A percentile compares a stretch with the other conserved stretches of the same genome.
Conservation (phyloP, 2,797 vertebrate genomes). For the Cryptoprocta ferox region DNA sequence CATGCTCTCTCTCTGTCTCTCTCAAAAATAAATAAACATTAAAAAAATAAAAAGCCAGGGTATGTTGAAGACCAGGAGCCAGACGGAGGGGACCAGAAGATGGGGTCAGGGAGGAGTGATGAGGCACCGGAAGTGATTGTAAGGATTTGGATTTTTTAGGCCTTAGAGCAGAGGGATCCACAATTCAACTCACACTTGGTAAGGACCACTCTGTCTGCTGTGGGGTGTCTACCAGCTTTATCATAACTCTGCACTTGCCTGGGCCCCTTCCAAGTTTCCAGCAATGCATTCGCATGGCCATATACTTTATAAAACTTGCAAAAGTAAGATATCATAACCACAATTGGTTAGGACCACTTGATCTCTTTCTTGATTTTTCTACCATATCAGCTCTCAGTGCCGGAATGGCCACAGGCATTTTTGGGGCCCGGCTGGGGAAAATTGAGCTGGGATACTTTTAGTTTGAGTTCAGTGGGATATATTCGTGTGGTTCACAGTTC, state of each 20-base stretch:
- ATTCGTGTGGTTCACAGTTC: neutral
- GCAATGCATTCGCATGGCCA: neutral
- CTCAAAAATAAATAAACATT: too few relatives aligned
- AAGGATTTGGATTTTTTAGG: neutral
- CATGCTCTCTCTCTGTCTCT: too few relatives aligned
- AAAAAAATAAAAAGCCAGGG: neutral
- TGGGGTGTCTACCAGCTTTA: neutral
- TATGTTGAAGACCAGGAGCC: neutral
- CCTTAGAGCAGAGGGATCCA: neutral
- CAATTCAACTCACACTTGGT: neutral
- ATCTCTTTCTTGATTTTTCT: constrained; percentile 20
- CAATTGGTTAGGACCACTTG: neutral
- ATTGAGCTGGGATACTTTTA: neutral
- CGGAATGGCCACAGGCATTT: neutral
- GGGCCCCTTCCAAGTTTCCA: neutral
- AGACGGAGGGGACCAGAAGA: neutral
- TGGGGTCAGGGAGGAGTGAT: neutral
- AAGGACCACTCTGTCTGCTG: neutral
- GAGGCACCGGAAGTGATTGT: neutral
- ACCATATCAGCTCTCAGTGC: neutral
- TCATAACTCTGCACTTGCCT: neutral
- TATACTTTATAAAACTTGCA: neutral
- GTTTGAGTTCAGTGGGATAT: neutral
- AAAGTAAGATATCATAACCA: neutral
- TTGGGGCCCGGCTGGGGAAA: neutral